These are phyloP conservation scores for Spea hammondii DNA, from an alignment of 2,797 vertebrate species.

Conservation along the genomic window DNA sequence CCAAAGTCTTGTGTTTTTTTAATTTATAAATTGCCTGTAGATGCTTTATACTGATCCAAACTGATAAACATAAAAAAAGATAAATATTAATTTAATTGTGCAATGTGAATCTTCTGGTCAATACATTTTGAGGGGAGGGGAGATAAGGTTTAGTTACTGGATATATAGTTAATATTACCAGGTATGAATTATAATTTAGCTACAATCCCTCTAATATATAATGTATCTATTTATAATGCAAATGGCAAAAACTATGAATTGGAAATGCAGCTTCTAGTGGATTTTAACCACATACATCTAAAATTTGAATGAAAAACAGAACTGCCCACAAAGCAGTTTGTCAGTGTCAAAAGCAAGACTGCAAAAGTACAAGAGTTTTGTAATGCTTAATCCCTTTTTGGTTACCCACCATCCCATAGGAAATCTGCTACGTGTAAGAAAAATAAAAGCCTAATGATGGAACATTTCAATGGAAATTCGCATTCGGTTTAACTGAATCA, in stretches of 20 bases:
- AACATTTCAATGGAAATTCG: not conserved
- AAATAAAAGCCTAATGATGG: not conserved
- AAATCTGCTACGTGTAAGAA: conserved; percentile 14
- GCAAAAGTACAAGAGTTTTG: conserved; percentile 1
- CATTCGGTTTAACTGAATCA: not conserved
- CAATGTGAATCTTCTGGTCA: too few species aligned
- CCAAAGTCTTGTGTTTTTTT: too few species aligned
- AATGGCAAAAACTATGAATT: too few species aligned
- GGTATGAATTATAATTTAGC: not conserved
- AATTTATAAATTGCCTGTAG: too few species aligned
- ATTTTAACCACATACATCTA: conserved; percentile 26
- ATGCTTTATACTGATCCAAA: too few species aligned
- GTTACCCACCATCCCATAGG: conserved; percentile 1
- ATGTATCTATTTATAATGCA: not conserved
- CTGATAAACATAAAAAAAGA: too few species aligned
- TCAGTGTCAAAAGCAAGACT: conserved; percentile 6
- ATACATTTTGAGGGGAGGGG: too few species aligned
- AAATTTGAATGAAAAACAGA: conserved; percentile 7
- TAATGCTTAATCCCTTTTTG: conserved; percentile 16
- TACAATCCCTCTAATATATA: not conserved
- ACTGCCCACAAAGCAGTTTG: conserved; percentile 15
- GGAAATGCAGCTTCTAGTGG: too few species aligned
- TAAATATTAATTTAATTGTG: too few species aligned
- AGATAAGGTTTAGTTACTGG: too few species aligned
- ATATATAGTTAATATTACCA: too few species aligned